Conservation (phyloP, 2,888 invertebrate species). For the Papilio elwesi region DNA sequence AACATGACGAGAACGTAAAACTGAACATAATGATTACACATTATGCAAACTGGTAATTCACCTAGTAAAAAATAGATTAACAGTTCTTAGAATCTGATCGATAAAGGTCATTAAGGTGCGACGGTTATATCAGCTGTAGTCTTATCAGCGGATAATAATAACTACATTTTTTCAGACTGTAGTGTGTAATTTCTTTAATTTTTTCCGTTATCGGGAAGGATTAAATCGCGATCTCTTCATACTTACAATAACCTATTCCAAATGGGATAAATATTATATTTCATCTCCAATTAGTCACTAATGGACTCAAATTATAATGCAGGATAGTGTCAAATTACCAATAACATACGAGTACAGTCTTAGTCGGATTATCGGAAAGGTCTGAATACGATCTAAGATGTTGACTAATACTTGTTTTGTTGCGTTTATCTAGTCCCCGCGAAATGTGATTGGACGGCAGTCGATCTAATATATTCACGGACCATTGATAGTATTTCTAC, state of each 20-base stretch:
- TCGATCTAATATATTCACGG: conserved; percentile 19
- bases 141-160: conserved; percentile 21
- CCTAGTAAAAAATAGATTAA: conserved; percentile 28
- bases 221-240: background rate
- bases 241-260: too few relatives aligned
- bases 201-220: background rate
- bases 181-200: background rate
- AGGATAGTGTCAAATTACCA: background rate
- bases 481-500: conserved; percentile 16
- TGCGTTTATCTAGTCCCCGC: conserved; percentile 1
- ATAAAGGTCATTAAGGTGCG: conserved; percentile 30
- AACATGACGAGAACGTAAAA: background rate
- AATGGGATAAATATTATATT: too few relatives aligned
- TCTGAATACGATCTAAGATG: background rate
- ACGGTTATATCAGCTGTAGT: conserved; percentile 6
- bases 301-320: too few relatives aligned
- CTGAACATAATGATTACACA: background rate
- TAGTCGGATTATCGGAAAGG: background rate
- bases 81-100: conserved; percentile 21
- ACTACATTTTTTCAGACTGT: background rate
- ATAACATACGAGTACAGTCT: background rate
- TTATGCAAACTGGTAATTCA: conserved; percentile 29
- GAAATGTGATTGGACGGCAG: conserved; percentile 7
- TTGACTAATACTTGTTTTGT: conserved; percentile 3
- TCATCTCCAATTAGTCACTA: too few relatives aligned